phyloP scores from a whole-genome alignment of 2,888 invertebrate genomes.

The Apotomis betuletana region DNA sequence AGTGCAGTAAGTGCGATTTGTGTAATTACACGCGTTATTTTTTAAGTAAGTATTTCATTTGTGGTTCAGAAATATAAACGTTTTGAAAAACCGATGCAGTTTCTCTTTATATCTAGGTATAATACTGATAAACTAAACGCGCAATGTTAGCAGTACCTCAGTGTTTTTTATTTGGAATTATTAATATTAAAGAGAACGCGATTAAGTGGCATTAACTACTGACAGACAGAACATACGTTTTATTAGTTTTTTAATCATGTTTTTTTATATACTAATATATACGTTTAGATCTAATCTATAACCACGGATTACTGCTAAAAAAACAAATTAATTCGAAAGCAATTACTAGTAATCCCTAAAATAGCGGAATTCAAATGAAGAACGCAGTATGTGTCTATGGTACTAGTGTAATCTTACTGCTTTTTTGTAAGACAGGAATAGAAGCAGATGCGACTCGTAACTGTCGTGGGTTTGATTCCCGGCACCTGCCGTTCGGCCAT shows the following conservation, averaged over 20 bases:
- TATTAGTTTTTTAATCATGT: neutral
- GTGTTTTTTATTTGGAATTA: neutral
- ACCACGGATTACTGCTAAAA: conserved; percentile 3
- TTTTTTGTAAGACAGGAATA: conserved; percentile 31
- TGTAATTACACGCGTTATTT: neutral
- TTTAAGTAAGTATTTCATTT: neutral
- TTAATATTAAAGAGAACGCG: neutral
- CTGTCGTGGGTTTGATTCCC: conserved; percentile 76
- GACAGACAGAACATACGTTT: neutral
- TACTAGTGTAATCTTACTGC: conserved; percentile 9
- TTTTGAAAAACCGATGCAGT: neutral
- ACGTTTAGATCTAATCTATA: conserved; percentile 16
- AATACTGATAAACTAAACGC: neutral
- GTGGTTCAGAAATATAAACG: neutral
- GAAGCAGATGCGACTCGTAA: conserved; percentile 70
- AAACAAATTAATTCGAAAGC: conserved; percentile 29
- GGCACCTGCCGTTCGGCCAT: conserved; percentile 80
- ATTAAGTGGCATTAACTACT: neutral
- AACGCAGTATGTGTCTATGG: conserved; percentile 14
- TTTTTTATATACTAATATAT: conserved; percentile 5
- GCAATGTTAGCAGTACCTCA: neutral
- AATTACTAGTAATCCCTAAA: conserved; percentile 36
- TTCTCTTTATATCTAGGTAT: neutral
- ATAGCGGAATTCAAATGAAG: neutral
- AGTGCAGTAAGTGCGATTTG: conserved; percentile 17